Percentiles rank a stretch among this genome's conserved stretches.
These are phyloP conservation scores for Diplodus sargus DNA, from an alignment of 2,797 vertebrate species.

Conservation along the genomic window DNA sequence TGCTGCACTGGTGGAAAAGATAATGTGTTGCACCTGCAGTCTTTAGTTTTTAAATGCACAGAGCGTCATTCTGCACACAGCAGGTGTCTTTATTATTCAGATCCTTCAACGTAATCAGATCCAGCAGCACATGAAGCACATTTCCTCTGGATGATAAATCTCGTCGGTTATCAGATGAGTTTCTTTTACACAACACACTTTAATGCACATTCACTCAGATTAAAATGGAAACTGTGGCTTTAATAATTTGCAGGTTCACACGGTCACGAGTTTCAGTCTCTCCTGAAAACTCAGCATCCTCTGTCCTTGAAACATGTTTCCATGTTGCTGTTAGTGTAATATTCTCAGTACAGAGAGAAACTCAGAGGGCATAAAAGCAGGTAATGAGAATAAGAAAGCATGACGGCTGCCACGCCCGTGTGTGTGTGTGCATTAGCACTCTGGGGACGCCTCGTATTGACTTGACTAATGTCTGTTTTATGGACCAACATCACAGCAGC, in stretches of 20 bases:
- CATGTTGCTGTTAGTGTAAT: background rate
- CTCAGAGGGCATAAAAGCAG: background rate
- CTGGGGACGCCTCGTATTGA: conserved; percentile 13
- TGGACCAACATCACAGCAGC: conserved; percentile 57
- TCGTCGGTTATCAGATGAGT: too few relatives aligned
- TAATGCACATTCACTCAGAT: too few relatives aligned
- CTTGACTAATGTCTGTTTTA: conserved; percentile 74
- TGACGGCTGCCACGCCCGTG: background rate
- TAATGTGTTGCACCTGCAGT: too few relatives aligned
- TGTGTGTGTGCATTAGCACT: conserved; percentile 2
- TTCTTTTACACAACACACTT: too few relatives aligned
- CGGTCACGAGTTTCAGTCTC: background rate
- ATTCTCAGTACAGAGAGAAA: too few relatives aligned
- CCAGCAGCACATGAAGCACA: background rate
- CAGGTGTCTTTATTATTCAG: too few relatives aligned
- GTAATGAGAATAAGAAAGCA: background rate
- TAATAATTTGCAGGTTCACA: too few relatives aligned
- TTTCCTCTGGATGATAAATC: background rate
- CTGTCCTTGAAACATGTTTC: background rate
- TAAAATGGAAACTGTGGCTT: too few relatives aligned
- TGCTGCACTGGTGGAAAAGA: too few relatives aligned
- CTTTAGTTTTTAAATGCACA: too few relatives aligned
- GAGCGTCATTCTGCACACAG: too few relatives aligned
- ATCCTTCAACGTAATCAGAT: too few relatives aligned
- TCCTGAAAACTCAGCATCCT: background rate